Percentiles rank a stretch among this genome's conserved stretches.
These are phyloP conservation scores for Trachelus iudaicus DNA, from an alignment of 2,888 invertebrate species.

Conservation along the genomic window DNA sequence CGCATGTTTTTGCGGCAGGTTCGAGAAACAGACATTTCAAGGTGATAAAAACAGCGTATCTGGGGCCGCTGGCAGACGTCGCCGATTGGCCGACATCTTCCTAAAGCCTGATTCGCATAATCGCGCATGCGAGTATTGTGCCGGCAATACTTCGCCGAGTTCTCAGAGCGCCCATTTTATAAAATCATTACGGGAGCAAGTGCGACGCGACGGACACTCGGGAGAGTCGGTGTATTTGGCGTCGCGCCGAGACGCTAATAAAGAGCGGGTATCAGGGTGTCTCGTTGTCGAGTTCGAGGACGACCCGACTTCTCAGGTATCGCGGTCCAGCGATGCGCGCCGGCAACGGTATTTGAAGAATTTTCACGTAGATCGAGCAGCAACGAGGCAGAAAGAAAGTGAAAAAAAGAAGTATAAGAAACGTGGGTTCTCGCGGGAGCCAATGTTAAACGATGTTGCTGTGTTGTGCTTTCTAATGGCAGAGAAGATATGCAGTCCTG, in stretches of 20 bases:
- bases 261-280: not conserved
- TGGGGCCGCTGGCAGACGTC: not conserved
- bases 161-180: slow-evolving; percentile 19
- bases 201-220: slow-evolving; percentile 22
- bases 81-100: not conserved
- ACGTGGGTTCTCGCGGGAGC: slow-evolving; percentile 3
- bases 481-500: not conserved
- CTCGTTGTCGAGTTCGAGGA: not conserved
- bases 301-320: not conserved
- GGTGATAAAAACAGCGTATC: not conserved
- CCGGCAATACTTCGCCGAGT: not conserved
- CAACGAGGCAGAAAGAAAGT: slow-evolving; percentile 2
- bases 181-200: slow-evolving; percentile 27
- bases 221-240: slow-evolving; percentile 16
- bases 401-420: not conserved
- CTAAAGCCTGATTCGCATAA: not conserved
- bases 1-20: not conserved
- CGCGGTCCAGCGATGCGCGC: slow-evolving; percentile 5
- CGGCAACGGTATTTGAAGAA: not conserved
- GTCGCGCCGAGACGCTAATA: slow-evolving; percentile 22
- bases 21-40: not conserved
- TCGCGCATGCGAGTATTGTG: slow-evolving; percentile 5
- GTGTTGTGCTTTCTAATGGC: not conserved
- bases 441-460: not conserved
- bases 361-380: not conserved